Conservation (phyloP, 2,113 vertebrate species). For the Mus musculus region DNA sequence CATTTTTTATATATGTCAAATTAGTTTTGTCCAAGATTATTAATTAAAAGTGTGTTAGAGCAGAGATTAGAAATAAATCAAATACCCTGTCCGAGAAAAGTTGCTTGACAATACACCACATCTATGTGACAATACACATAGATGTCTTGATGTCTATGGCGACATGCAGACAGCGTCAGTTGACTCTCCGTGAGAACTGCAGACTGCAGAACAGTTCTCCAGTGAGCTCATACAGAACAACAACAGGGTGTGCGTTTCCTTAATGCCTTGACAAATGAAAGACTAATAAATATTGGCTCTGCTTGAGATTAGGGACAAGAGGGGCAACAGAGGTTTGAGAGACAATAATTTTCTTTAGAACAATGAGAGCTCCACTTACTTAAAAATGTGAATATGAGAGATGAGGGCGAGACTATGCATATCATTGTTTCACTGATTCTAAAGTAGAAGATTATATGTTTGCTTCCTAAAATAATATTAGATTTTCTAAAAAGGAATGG, state of each 20-base stretch:
- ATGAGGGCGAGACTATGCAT: background rate
- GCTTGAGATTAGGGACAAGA: background rate
- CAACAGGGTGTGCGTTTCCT: background rate
- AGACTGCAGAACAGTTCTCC: background rate
- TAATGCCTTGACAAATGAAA: background rate
- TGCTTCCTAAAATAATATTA: slow-evolving; percentile 45
- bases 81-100: background rate
- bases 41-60: slow-evolving; percentile 21
- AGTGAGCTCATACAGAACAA: background rate
- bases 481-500: slow-evolving; percentile 44
- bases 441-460: slow-evolving; percentile 48
- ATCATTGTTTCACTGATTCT: background rate
- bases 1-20: background rate
- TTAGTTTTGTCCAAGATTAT: slow-evolving; percentile 21
- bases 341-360: slow-evolving; percentile 22
- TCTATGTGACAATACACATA: too few relatives aligned
- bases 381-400: background rate
- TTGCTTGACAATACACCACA: slow-evolving; percentile 12
- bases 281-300: slow-evolving; percentile 28
- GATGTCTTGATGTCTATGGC: background rate
- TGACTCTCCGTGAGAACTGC: background rate
- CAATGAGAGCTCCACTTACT: slow-evolving; percentile 2
- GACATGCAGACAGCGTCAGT: background rate
- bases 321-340: background rate
- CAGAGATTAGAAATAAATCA: slow-evolving; percentile 43